Evolutionary conservation across 2,113 vertebrate species (phyloP), one percentile per base, ranked within the genome.

Genomic region (Dicerorhinus sumatrensis): DNA sequence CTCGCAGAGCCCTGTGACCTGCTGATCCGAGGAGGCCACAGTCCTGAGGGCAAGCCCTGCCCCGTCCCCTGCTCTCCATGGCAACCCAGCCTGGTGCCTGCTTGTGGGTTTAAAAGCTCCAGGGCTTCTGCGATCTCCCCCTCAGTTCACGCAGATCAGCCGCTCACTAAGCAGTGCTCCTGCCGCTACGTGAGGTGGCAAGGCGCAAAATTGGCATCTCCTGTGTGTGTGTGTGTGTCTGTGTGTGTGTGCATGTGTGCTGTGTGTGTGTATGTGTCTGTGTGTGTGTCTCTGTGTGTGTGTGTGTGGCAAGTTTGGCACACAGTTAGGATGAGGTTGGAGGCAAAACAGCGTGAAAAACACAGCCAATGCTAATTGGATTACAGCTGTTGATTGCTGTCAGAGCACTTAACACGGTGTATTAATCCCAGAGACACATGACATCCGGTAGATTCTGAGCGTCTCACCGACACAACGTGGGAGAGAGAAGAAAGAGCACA

Each of bases 81-180:
- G 93, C 48, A 98, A 96, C 62, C 60, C 11, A 54, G 84, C 73
- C 96, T 8, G 87, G 29, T 67, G 85, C 95, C 83, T 93, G 77
- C 70, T 69, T 11, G 33, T 67, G 73, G 93, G 81, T 77, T n/a
- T 39, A 39, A 85, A 23, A 91, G 80, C 93, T 73, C 62, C 4
- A 23, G 65, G 51, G 58, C 42, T 75, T 51, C 86, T 21, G n/a
- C 7, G 20, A 2, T 51, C 81, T 5, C 77, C 67, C 67, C 7
- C 48, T 95, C 92, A 93, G 92, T 84, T 95, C 70, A 63, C 7
- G 72, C 25, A 29, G 39, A 58, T 69, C 67, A 6, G 18, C 63
- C 6, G 16, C 10, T 10, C 51, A 81, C 84, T 20, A 48, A 62
- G 72, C n/a, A 87, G 67, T 48, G 58, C 29, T 54, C 27, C n/a